Percentiles rank a stretch among this genome's conserved stretches.
Conservation (phyloP, 2,797 vertebrate genomes). For the Fistularia commersonii region DNA sequence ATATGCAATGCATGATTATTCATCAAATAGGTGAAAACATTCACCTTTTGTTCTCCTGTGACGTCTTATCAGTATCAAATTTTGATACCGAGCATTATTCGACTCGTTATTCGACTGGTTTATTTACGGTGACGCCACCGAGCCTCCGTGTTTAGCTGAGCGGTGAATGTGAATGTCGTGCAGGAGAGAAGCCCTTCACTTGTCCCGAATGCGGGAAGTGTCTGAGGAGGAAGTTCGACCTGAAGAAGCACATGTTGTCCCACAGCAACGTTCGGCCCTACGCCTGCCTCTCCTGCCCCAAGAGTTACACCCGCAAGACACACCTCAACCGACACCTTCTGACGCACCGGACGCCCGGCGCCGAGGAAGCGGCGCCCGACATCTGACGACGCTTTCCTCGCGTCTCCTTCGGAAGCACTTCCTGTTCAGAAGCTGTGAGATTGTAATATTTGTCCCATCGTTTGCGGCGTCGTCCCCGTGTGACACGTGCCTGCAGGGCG, state of each 20-base stretch:
- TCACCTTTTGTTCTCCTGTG: no score
- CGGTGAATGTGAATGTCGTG: not conserved
- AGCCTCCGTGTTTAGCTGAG: not conserved
- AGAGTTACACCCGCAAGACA: constrained; percentile 73
- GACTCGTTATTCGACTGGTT: no score
- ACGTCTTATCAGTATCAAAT: no score
- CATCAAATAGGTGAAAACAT: no score
- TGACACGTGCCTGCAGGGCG: no score
- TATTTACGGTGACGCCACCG: no score
- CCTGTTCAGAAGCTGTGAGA: not conserved
- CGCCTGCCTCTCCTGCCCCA: constrained; percentile 62
- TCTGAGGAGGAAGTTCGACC: constrained; percentile 69
- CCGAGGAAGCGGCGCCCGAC: not conserved
- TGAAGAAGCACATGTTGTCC: constrained; percentile 73
- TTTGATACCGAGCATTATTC: no score
- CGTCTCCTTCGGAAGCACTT: not conserved
- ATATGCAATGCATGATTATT: no score
- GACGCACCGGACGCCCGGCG: constrained; percentile 36
- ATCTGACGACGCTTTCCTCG: not conserved
- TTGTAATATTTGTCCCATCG: no score
- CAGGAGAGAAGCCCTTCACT: constrained; percentile 70
- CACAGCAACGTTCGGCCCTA: constrained; percentile 66
- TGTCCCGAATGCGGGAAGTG: constrained; percentile 72
- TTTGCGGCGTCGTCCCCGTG: no score
- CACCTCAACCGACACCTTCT: constrained; percentile 73